Conservation (phyloP, 2,888 invertebrate species). For the Tiliacea aurago region DNA sequence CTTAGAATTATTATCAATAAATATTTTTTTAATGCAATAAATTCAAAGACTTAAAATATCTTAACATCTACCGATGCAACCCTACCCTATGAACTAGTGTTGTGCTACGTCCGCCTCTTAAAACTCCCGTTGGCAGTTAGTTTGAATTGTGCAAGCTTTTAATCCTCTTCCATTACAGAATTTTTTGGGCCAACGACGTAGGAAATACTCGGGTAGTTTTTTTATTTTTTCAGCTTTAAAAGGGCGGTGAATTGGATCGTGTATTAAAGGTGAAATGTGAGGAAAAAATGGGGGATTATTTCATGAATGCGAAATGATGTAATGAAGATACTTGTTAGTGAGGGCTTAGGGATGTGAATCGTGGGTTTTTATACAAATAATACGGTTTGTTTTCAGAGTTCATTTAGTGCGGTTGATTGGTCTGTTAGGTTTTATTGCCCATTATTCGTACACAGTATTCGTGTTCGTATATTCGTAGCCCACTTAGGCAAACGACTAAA, state of each 20-base stretch:
- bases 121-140: slow-evolving; percentile 71
- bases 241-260: slow-evolving; percentile 38
- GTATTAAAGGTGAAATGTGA: slow-evolving; percentile 45
- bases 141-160: slow-evolving; percentile 76
- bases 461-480: too few relatives aligned
- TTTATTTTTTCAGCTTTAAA: slow-evolving; percentile 41
- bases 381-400: slow-evolving; percentile 34
- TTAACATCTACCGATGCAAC: slow-evolving; percentile 1
- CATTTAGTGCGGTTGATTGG: slow-evolving; percentile 33
- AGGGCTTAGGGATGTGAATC: slow-evolving; percentile 27
- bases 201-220: slow-evolving; percentile 29
- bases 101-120: slow-evolving; percentile 59
- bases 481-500: slow-evolving; percentile 11
- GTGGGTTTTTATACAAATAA: slow-evolving; percentile 22
- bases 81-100: slow-evolving; percentile 44
- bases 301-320: slow-evolving; percentile 49
- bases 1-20: slow-evolving; percentile 27
- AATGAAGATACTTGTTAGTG: slow-evolving; percentile 51
- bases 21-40: slow-evolving; percentile 2
- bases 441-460: too few relatives aligned
- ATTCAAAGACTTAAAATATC: slow-evolving; percentile 14
- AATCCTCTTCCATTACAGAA: slow-evolving; percentile 66
- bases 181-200: slow-evolving; percentile 53
- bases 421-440: slow-evolving; percentile 20
- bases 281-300: slow-evolving; percentile 34